phyloP scores from a whole-genome alignment of 1,140 invertebrate genomes.

The Pseudomyrmex cubaensis region DNA sequence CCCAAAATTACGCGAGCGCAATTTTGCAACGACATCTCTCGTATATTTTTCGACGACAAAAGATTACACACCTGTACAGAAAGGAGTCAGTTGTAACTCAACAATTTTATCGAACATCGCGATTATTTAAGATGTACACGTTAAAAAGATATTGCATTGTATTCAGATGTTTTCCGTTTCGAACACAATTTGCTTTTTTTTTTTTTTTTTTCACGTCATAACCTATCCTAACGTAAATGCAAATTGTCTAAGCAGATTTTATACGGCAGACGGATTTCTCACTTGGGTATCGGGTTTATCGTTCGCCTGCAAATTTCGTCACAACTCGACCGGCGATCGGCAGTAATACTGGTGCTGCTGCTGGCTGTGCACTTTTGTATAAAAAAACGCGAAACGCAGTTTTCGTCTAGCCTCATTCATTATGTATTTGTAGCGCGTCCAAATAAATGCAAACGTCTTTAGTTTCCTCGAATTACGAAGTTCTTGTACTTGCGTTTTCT shows the following conservation, averaged over 20 bases:
- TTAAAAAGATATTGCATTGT: too few relatives aligned
- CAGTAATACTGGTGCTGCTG: not conserved
- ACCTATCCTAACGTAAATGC: slow-evolving; percentile 50
- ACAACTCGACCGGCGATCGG: slow-evolving; percentile 4
- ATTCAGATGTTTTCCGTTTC: too few relatives aligned
- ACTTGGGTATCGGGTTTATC: slow-evolving; percentile 28
- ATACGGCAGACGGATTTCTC: not conserved
- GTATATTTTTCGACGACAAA: too few relatives aligned
- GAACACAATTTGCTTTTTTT: too few relatives aligned
- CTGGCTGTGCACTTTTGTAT: slow-evolving; percentile 8
- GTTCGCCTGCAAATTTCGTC: slow-evolving; percentile 44
- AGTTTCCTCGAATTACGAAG: too few relatives aligned
- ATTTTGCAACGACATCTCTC: too few relatives aligned
- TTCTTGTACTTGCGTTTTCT: too few relatives aligned
- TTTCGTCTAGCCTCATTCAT: slow-evolving; percentile 14
- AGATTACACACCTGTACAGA: too few relatives aligned
- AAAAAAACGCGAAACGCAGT: slow-evolving; percentile 32
- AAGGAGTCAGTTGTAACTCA: too few relatives aligned
- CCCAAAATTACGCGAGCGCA: too few relatives aligned
- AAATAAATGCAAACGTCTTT: not conserved
- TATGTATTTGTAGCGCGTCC: not conserved
- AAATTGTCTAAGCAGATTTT: slow-evolving; percentile 46
- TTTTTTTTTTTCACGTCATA: not conserved
- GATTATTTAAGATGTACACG: too few relatives aligned
- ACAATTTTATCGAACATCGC: too few relatives aligned